Conservation (phyloP, 2,797 vertebrate species). For the Xyrichtys novacula region DNA sequence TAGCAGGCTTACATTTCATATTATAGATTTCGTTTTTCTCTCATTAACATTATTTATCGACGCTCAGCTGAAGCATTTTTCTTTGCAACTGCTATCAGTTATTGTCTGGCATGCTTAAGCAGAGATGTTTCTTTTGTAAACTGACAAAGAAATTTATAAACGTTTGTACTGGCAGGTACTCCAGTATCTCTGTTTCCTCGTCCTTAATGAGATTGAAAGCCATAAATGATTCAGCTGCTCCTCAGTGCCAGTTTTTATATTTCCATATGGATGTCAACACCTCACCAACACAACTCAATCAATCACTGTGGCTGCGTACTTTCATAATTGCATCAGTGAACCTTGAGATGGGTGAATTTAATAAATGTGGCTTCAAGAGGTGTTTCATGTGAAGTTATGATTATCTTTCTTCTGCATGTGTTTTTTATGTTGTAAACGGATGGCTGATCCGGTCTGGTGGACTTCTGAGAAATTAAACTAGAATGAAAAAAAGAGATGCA, state of each 20-base stretch:
- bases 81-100: conserved; percentile 13
- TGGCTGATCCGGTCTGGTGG: conserved; percentile 1
- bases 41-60: conserved; percentile 20
- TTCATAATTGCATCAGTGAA: conserved; percentile 48
- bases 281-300: conserved; percentile 36
- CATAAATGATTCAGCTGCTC: conserved; percentile 59
- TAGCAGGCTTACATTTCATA: neutral
- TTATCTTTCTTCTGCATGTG: conserved; percentile 13
- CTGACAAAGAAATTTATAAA: conserved; percentile 42
- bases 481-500: neutral
- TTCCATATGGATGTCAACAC: conserved; percentile 47
- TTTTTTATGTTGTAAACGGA: conserved; percentile 18
- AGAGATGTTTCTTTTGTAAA: conserved; percentile 29
- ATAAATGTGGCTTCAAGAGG: conserved; percentile 33
- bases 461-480: conserved; percentile 14
- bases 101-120: conserved; percentile 22
- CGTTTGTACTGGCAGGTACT: conserved; percentile 16
- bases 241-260: conserved; percentile 56
- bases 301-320: conserved; percentile 37
- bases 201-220: conserved; percentile 63
- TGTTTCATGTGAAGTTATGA: neutral
- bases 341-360: conserved; percentile 33
- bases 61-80: conserved; percentile 11
- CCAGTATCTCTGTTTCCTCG: conserved; percentile 25
- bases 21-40: neutral